Evolutionary conservation across 2,888 invertebrate genomes (phyloP).

Genomic region (Tolmerus cingulatus): DNA sequence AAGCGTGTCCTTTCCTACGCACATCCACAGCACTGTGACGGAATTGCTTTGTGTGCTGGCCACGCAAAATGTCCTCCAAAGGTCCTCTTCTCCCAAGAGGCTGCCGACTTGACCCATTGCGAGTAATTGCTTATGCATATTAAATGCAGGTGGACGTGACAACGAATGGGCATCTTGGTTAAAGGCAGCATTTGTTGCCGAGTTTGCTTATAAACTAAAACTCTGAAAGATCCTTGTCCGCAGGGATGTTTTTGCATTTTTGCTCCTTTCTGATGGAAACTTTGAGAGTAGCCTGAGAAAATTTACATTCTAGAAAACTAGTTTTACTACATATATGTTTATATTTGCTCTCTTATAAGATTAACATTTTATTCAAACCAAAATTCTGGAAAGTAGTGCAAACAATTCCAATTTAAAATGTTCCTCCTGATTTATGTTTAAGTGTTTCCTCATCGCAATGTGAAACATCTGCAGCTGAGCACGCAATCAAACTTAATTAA

Average conservation of each 20-base stretch:
- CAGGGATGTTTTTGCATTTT: neutral
- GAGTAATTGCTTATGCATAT: neutral
- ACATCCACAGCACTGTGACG: neutral
- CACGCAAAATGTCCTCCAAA: neutral
- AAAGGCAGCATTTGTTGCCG: neutral
- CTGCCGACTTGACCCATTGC: neutral
- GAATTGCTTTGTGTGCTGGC: neutral
- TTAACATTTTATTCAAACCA: neutral
- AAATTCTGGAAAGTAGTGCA: neutral
- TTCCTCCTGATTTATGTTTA: neutral
- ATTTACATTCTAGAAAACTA: neutral
- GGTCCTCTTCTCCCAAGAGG: neutral
- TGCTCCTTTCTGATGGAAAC: neutral
- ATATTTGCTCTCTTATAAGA: too few species aligned
- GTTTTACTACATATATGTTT: too few species aligned
- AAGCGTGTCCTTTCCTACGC: neutral
- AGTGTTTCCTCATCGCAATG: neutral
- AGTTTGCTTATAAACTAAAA: neutral
- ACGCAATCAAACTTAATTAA: neutral
- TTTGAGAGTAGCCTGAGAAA: neutral
- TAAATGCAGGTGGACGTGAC: neutral
- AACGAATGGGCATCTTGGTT: neutral
- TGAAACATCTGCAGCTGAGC: neutral
- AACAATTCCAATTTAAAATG: neutral
- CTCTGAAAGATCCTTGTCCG: neutral